phyloP scores from a whole-genome alignment of 2,888 invertebrate genomes.

The Ophioninae sp. region DNA sequence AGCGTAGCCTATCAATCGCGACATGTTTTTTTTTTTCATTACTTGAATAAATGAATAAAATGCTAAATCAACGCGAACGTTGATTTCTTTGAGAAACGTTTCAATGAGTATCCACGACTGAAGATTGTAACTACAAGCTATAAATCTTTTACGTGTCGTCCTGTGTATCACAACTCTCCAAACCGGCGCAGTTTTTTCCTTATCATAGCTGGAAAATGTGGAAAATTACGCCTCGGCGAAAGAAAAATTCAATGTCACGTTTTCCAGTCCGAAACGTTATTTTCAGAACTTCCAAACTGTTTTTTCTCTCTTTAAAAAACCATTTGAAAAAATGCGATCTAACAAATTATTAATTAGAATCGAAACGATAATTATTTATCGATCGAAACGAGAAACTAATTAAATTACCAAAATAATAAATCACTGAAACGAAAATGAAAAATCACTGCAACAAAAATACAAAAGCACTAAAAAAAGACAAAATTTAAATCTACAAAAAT shows the following conservation, averaged over 20 bases:
- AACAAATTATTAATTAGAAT: no score
- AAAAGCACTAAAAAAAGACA: neutral
- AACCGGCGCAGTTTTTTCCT: constrained; percentile 12
- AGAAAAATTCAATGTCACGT: neutral
- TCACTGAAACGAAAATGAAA: neutral
- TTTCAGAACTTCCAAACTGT: neutral
- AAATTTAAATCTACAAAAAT: neutral
- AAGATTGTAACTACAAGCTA: constrained; percentile 22
- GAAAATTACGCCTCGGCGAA: constrained; percentile 16
- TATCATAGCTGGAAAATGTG: constrained; percentile 5
- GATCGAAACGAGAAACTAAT: no score
- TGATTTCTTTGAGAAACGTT: constrained; percentile 29
- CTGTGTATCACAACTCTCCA: constrained; percentile 25
- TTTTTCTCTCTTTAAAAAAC: neutral
- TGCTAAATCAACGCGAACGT: constrained; percentile 13
- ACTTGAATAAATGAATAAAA: constrained; percentile 22
- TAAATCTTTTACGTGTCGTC: constrained; percentile 33
- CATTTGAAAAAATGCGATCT: no score
- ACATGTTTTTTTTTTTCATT: constrained; percentile 22
- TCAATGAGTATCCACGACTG: constrained; percentile 25
- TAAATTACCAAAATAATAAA: neutral
- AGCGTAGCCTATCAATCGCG: constrained; percentile 36
- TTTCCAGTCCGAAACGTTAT: neutral
- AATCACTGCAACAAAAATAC: no score
- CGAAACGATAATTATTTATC: no score